Base-by-base conservation (phyloP, 1,140 invertebrate genomes). In the Coptotermes formosanus region DNA sequence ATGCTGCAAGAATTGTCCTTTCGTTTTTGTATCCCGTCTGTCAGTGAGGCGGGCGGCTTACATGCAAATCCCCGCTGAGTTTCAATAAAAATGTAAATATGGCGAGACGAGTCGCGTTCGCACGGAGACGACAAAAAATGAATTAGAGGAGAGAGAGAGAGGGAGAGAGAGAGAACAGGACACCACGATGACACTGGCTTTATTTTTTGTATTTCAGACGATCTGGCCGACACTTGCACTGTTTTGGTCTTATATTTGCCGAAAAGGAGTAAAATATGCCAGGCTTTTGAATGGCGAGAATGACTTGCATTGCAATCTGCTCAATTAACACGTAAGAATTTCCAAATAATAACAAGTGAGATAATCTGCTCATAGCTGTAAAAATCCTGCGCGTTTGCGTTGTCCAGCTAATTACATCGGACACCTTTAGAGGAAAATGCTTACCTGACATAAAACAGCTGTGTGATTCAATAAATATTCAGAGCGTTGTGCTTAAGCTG, bases 41-140 rank as follows among this genome's bases (percentile, higher is more conserved):
- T n/a, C 48, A 44, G 48, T 16, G 45, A 48, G 83, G 38, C 48
- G 84, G 25, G 0, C 44, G 84, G 86, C 86, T 87, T 87, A 87
- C 86, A 85, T 85, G 86, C 81, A 87, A 87, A 87, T 87, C 86
- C 86, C 84, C 82, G 86, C 84, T 85, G 86, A 87, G 86, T 87
- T 87, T 87, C 86, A 87, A 87, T 87, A 87, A 87, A 87, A 87
- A 87, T 87, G 86, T 87, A 87, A 87, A 87, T 87, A 87, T 85
- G 84, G 38, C 83, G 30, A 44, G 52, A 21, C 52, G 52, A 16
- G 14, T 21, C 6, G 14, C 52, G 52, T 55, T 55, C 52, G 9
- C 23, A 82, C 16, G n/a, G 83, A 87, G 82, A 87, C 44, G 86
- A 64, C 69, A 87, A 87, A 85, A 83, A 83, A 45, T 38, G 69